These are phyloP conservation scores for Psittacula derbiana DNA, from an alignment of 2,797 vertebrate species.

Conservation along the genomic window DNA sequence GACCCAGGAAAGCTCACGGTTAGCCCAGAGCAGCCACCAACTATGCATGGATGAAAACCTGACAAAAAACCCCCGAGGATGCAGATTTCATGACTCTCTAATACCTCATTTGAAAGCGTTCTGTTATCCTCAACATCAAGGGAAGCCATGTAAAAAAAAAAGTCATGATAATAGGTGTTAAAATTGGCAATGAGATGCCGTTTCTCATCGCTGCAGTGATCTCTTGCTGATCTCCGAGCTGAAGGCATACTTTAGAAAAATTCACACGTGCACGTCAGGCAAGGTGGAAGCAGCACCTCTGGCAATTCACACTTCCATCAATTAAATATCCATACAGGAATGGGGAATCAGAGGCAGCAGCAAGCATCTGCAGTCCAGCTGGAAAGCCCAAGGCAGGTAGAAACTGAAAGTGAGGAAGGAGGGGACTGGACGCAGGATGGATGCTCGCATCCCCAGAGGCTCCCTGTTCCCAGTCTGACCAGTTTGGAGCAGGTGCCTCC, in stretches of 20 bases:
- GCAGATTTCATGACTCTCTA: not conserved
- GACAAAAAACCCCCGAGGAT: not conserved
- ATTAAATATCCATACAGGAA: not conserved
- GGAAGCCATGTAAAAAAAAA: not conserved
- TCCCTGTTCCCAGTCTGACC: not conserved
- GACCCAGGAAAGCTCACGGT: fast-evolving
- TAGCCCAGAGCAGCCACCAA: not conserved
- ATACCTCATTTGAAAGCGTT: not conserved
- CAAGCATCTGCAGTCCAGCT: not conserved
- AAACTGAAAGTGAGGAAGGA: not conserved
- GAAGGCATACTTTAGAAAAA: not conserved
- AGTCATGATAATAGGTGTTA: not conserved
- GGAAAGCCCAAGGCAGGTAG: not conserved
- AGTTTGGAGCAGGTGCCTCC: not conserved
- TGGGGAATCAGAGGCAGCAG: not conserved
- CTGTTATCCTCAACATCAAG: not conserved
- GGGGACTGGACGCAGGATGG: fast-evolving
- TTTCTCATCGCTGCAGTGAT: not conserved
- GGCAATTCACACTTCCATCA: not conserved
- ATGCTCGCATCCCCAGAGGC: fast-evolving
- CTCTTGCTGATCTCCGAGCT: not conserved
- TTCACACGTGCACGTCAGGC: fast-evolving
- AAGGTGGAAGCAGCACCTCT: not conserved
- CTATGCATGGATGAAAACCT: not conserved
- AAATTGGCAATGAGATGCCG: not conserved